Evolutionary conservation across 2,888 invertebrate species (phyloP).

Genomic region (Conchocele bisecta): DNA sequence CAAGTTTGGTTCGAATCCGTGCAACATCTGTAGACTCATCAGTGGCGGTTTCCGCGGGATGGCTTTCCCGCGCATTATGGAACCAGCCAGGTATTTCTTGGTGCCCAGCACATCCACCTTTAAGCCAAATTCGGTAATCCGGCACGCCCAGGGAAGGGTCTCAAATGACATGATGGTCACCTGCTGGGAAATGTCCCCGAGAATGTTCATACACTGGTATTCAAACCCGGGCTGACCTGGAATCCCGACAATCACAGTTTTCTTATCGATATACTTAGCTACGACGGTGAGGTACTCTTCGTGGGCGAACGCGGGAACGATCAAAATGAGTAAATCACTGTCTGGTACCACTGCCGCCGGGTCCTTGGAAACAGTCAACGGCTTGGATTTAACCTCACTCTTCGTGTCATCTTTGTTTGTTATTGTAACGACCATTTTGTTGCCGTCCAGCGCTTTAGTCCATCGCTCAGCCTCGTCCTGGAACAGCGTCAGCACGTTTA

Average conservation of each 20-base stretch:
- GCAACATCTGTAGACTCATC: constrained; percentile 63
- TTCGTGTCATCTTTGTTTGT: constrained; percentile 43
- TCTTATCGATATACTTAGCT: constrained; percentile 64
- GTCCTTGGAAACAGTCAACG: constrained; percentile 62
- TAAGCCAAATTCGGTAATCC: constrained; percentile 68
- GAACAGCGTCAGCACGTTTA: constrained; percentile 66
- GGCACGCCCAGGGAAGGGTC: constrained; percentile 71
- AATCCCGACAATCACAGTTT: constrained; percentile 69
- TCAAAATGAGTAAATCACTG: constrained; percentile 69
- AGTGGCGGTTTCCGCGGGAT: constrained; percentile 62
- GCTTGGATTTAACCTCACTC: constrained; percentile 59
- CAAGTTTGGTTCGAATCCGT: constrained; percentile 62
- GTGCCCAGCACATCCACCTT: constrained; percentile 60
- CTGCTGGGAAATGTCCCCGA: constrained; percentile 52
- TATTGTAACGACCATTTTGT: constrained; percentile 49
- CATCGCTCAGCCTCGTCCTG: constrained; percentile 72
- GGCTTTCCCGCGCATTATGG: constrained; percentile 61
- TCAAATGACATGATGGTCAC: constrained; percentile 72
- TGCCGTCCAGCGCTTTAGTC: constrained; percentile 56
- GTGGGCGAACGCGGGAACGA: constrained; percentile 72
- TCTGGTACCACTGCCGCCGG: constrained; percentile 64
- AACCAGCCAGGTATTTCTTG: constrained; percentile 56
- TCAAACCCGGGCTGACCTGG: constrained; percentile 77
- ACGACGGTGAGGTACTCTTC: constrained; percentile 70
- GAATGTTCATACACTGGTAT: constrained; percentile 66